Percentiles rank a stretch among this genome's conserved stretches.
Evolutionary conservation across 2,113 vertebrate genomes (phyloP).

Genomic region (Hydrochoerus hydrochaeris): DNA sequence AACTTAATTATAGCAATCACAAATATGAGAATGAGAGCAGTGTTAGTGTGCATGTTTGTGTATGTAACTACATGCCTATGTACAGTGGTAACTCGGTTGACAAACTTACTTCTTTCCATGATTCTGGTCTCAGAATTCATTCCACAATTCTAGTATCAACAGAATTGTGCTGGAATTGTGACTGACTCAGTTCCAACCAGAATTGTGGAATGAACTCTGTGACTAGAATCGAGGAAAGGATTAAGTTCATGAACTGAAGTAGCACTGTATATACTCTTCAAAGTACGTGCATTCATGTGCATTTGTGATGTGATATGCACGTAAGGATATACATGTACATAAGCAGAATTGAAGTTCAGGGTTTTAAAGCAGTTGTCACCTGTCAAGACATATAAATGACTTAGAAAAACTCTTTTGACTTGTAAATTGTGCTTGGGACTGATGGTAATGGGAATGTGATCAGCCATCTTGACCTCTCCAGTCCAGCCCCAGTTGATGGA

Average conservation of each 20-base stretch:
- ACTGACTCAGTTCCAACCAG: neutral
- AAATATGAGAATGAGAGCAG: neutral
- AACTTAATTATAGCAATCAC: neutral
- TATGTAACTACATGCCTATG: neutral
- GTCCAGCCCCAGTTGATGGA: constrained; percentile 14
- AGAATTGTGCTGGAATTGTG: neutral
- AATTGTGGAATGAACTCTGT: neutral
- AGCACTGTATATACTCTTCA: neutral
- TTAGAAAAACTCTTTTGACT: constrained; percentile 27
- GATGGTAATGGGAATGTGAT: constrained; percentile 53
- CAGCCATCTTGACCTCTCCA: constrained; percentile 45
- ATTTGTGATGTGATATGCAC: neutral
- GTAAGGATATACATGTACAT: neutral
- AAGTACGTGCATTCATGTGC: neutral
- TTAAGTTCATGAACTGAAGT: neutral
- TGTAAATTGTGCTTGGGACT: constrained; percentile 51
- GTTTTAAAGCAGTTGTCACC: constrained; percentile 52
- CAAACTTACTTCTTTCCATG: neutral
- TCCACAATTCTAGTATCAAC: neutral
- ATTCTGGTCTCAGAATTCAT: neutral
- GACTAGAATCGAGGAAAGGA: neutral
- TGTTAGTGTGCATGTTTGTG: neutral
- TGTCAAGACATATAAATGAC: constrained; percentile 55
- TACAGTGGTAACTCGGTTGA: neutral
- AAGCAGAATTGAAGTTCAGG: neutral